Evolutionary conservation across 2,888 invertebrate genomes (phyloP).

Genomic region (Mycalesis mineus): DNA sequence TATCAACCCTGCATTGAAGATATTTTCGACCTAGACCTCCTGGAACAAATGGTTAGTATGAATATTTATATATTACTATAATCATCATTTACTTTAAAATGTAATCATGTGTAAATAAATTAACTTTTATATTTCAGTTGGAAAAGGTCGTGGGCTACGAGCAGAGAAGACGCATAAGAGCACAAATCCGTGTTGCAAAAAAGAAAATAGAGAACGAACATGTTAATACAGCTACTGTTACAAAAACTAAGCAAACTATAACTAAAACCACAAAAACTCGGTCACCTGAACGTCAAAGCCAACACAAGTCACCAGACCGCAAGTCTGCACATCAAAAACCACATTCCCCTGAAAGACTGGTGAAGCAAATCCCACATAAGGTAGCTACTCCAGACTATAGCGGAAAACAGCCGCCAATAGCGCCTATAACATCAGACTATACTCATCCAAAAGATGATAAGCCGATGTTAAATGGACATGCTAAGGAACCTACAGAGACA

Average conservation of each 20-base stretch:
- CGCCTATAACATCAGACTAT: slow-evolving; percentile 13
- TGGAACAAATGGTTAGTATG: slow-evolving; percentile 83
- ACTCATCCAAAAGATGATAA: slow-evolving; percentile 33
- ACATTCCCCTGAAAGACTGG: slow-evolving; percentile 43
- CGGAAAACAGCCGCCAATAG: slow-evolving; percentile 28
- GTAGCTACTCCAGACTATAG: slow-evolving; percentile 35
- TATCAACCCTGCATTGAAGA: slow-evolving; percentile 82
- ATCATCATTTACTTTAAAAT: not conserved
- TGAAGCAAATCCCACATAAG: slow-evolving; percentile 27
- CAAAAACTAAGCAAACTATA: slow-evolving; percentile 44
- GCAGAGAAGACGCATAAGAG: slow-evolving; percentile 85
- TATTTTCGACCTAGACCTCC: slow-evolving; percentile 82
- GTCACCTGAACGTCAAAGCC: slow-evolving; percentile 45
- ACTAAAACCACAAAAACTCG: slow-evolving; percentile 37
- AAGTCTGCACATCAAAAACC: slow-evolving; percentile 39
- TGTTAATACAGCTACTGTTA: slow-evolving; percentile 38
- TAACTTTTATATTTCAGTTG: slow-evolving; percentile 72
- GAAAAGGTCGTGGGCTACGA: slow-evolving; percentile 88
- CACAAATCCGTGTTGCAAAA: slow-evolving; percentile 86
- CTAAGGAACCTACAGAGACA: slow-evolving; percentile 42
- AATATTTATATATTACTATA: not conserved
- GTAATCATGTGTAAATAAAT: not conserved
- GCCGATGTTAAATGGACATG: slow-evolving; percentile 46
- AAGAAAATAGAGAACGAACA: slow-evolving; percentile 72
- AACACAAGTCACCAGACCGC: slow-evolving; percentile 43